These are phyloP conservation scores for Helleia helle DNA, from an alignment of 2,888 invertebrate species.

Conservation along the genomic window DNA sequence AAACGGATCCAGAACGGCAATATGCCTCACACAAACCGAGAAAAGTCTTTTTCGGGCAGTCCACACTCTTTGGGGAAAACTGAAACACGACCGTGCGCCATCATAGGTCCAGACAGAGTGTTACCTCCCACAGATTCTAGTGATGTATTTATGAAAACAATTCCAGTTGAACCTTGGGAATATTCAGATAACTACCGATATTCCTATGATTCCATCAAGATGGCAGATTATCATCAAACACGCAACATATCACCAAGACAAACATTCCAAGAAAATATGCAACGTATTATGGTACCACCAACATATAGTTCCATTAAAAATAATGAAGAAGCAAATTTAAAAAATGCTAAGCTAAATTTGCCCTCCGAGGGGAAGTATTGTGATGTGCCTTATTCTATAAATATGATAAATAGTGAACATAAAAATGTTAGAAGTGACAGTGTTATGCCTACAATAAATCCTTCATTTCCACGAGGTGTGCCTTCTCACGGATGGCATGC, in stretches of 20 bases:
- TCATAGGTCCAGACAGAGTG: conserved; percentile 65
- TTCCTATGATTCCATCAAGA: conserved; percentile 47
- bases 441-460: conserved; percentile 44
- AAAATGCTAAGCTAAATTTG: conserved; percentile 46
- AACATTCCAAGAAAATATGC: conserved; percentile 72
- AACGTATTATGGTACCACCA: conserved; percentile 61
- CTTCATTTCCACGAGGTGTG: conserved; percentile 32
- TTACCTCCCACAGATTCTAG: conserved; percentile 38
- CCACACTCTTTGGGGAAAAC: conserved; percentile 53
- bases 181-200: conserved; percentile 44
- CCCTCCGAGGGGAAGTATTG: conserved; percentile 54
- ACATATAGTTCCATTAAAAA: conserved; percentile 44
- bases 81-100: conserved; percentile 64
- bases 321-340: conserved; percentile 44
- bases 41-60: conserved; percentile 52
- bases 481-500: conserved; percentile 44
- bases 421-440: conserved; percentile 52
- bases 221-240: conserved; percentile 43
- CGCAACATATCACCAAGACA: conserved; percentile 70
- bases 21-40: conserved; percentile 42
- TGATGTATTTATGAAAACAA: conserved; percentile 48
- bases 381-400: conserved; percentile 67
- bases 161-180: conserved; percentile 45
- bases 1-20: conserved; percentile 47
- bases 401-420: conserved; percentile 47